Base-by-base conservation (phyloP, 1,140 invertebrate genomes). In the Penaeus chinensis region DNA sequence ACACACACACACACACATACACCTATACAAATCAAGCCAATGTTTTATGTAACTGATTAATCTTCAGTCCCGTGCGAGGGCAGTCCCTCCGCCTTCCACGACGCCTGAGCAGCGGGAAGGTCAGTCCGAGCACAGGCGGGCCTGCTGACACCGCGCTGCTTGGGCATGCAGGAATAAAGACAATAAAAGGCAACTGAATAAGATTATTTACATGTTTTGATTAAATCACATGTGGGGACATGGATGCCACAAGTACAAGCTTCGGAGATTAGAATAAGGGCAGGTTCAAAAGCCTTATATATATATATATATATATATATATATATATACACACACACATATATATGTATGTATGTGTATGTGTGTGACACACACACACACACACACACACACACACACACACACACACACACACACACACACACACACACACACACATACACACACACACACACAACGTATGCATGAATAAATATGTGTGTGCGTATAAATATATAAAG, bases 351-450 rank as follows among this genome's bases (percentile, higher is more conserved):
- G 7, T 7, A 66, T 7, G 7, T 7, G 7, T 7, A 66, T 7
- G 7, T 7, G 7, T 7, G n/a, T n/a, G n/a, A 66, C 11, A 66
- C 11, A 66, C 11, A 8, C 11, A 66, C 11, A 66, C 65, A 66
- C 65, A 66, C 65, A 66, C 65, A 66, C 65, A 66, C 65, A 66
- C 65, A 66, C 65, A 66, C 65, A 66, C 65, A 66, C 65, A 66
- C 65, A 66, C 65, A 66, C 65, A 66, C 65, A 66, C 65, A 66
- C 65, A 66, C 65, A 66, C 65, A 66, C 65, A 66, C 65, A 66
- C 65, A 66, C 3, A 66, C 65, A 66, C 11, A 66, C 65, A 66
- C 11, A 66, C 65, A 66, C 11, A 66, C 65, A 66, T 24, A 66
- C 65, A 66, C 7, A 66, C 65, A 66, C 7, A 66, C 37, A 37